Percentiles rank a stretch among this genome's conserved stretches.
These are phyloP conservation scores for Calypte anna DNA, from an alignment of 2,113 vertebrate species.

Conservation along the genomic window DNA sequence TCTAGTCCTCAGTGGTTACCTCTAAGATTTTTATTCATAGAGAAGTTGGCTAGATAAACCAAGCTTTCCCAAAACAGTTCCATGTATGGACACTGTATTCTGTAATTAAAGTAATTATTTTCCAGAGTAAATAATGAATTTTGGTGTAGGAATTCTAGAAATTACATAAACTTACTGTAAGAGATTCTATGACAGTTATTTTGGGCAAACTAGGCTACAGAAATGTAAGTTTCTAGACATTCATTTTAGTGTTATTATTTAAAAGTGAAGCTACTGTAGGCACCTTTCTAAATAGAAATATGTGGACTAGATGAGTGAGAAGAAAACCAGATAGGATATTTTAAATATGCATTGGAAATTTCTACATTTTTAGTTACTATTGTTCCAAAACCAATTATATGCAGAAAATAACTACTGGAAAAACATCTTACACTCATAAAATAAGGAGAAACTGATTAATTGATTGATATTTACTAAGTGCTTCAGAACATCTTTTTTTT, in stretches of 20 bases:
- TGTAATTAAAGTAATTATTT: not conserved
- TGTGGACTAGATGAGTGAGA: not conserved
- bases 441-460: not conserved
- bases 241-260: not conserved
- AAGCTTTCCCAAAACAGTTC: not conserved
- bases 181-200: not conserved
- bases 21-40: conserved; percentile 14
- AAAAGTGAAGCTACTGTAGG: not conserved
- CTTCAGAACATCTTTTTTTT: not conserved
- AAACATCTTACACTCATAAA: not conserved
- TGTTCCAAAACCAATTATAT: conserved; percentile 1
- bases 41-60: not conserved
- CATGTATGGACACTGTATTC: not conserved
- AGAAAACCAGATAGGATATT: not conserved
- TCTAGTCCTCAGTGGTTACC: not conserved
- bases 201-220: not conserved
- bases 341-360: not conserved
- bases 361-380: not conserved
- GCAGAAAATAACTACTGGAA: not conserved
- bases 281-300: not conserved
- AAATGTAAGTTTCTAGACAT: not conserved
- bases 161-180: not conserved
- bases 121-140: not conserved
- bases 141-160: not conserved
- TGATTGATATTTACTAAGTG: not conserved